Evolutionary conservation across 1,140 invertebrate genomes (phyloP), one percentile per base, ranked within the genome.

Genomic region (Macrostomum lignano): DNA sequence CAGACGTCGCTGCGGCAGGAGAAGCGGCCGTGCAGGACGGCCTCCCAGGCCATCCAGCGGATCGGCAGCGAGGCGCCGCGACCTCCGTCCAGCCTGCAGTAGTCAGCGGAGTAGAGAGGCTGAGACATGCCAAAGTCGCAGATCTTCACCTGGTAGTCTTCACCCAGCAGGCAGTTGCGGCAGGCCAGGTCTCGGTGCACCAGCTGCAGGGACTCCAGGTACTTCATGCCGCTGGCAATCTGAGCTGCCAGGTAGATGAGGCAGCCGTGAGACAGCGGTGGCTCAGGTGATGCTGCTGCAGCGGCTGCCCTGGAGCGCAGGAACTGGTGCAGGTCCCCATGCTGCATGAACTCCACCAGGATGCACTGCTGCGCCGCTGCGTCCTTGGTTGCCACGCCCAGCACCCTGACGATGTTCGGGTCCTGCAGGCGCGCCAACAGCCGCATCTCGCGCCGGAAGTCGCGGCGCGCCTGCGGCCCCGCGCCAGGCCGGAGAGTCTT

Each of bases 41-140:
- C 68, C 52, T 76, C 73, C 71, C 73, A 75, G 3, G 73, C 69
- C 61, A 74, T 73, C 74, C 74, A 76, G 9, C 73, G 65, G 32
- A 77, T 61, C 1, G 74, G 74, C 34, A 76, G 47, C 0, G 70
- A 66, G 32, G 69, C 65, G n/a, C 3, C 7, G 7, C 14, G 10
- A 19, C 17, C 26, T 7, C 17, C 30, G 24, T 34, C 22, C 10
- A 34, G 10, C 6, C 11, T 7, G 6, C 17, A 51, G 53, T 81
- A 81, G 52, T 82, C 75, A 21, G 66, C 63, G 11, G 68, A 63
- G 51, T 79, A 82, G n/a, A 72, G 47, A 56, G 74, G 72, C 45
- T 74, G 73, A 56, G 74, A 74, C 22, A 76, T 77, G 13, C 74
- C 75, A 55, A 81, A 78, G 54, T 82, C 76, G 31, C 74, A 76